Conservation (phyloP, 2,797 vertebrate genomes). For the Characodon lateralis region DNA sequence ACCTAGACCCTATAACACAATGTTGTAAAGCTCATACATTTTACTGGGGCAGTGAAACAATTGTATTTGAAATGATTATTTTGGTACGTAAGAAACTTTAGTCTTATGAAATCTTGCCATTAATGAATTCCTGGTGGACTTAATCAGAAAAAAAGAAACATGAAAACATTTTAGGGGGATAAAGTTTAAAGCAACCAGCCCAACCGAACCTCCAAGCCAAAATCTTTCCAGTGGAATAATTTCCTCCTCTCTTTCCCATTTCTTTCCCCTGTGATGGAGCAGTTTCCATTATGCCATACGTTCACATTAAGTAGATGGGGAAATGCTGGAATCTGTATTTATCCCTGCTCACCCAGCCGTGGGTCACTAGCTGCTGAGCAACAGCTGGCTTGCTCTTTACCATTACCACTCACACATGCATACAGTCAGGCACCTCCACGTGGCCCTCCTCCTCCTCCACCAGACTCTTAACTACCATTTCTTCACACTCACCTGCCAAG, state of each 20-base stretch:
- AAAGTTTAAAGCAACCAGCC: constrained; percentile 17
- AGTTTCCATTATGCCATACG: constrained; percentile 65
- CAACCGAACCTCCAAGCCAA: constrained; percentile 22
- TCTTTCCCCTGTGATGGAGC: constrained; percentile 44
- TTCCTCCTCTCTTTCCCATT: constrained; percentile 46
- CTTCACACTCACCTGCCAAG: constrained; percentile 66
- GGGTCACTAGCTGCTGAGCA: constrained; percentile 59
- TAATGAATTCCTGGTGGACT: neutral
- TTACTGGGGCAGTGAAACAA: neutral
- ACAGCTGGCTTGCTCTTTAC: constrained; percentile 65
- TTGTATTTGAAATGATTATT: neutral
- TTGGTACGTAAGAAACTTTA: neutral
- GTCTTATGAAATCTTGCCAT: neutral
- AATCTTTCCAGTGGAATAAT: constrained; percentile 25
- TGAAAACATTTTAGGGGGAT: neutral
- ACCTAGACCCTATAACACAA: no score
- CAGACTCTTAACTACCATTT: constrained; percentile 48
- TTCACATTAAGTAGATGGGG: constrained; percentile 72
- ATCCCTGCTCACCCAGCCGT: constrained; percentile 76
- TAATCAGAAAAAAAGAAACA: neutral
- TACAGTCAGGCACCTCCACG: constrained; percentile 29
- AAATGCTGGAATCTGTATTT: constrained; percentile 80
- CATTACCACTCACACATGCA: constrained; percentile 20
- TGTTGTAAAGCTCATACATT: no score
- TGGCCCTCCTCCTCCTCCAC: constrained; percentile 18